A percentile compares a stretch with the other conserved stretches of the same genome.
phyloP scores from a whole-genome alignment of 1,140 invertebrate species.

The Daktulosphaira vitifoliae region DNA sequence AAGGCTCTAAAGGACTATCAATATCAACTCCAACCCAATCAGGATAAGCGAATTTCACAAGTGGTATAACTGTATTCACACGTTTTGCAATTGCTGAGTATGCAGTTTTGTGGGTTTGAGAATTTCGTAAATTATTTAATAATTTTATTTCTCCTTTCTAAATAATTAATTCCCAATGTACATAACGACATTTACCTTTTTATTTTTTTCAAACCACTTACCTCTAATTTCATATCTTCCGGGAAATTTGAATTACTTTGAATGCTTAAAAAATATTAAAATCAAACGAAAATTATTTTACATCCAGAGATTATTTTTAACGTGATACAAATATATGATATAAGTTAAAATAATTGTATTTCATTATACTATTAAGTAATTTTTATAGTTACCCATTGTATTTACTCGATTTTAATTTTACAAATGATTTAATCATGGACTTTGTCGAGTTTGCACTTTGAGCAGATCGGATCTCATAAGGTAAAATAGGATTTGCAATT shows the following conservation, averaged over 20 bases:
- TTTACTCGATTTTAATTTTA: conserved; percentile 2
- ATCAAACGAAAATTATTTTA: too few species aligned
- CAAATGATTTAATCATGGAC: background rate
- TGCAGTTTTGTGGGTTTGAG: conserved; percentile 36
- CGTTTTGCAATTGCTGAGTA: conserved; percentile 46
- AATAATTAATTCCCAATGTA: too few species aligned
- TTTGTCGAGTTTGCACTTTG: background rate
- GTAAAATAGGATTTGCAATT: too few species aligned
- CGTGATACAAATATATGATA: too few species aligned
- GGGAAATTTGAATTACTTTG: too few species aligned
- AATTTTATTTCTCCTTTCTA: conserved; percentile 17
- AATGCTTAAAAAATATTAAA: too few species aligned
- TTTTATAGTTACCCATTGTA: background rate
- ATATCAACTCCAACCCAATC: conserved; percentile 55
- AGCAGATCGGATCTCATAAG: background rate
- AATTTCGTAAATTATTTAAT: background rate
- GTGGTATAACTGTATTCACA: conserved; percentile 55
- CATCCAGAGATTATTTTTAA: too few species aligned
- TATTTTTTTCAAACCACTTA: too few species aligned
- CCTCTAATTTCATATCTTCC: too few species aligned
- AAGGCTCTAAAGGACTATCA: conserved; percentile 48
- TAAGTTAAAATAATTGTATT: too few species aligned
- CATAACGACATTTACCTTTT: too few species aligned
- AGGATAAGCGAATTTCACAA: conserved; percentile 68
- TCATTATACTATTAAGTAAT: too few species aligned